Percentiles rank a stretch among this genome's conserved stretches.
These are phyloP conservation scores for Tenebrio molitor DNA, from an alignment of 1,140 invertebrate species.

Conservation along the genomic window DNA sequence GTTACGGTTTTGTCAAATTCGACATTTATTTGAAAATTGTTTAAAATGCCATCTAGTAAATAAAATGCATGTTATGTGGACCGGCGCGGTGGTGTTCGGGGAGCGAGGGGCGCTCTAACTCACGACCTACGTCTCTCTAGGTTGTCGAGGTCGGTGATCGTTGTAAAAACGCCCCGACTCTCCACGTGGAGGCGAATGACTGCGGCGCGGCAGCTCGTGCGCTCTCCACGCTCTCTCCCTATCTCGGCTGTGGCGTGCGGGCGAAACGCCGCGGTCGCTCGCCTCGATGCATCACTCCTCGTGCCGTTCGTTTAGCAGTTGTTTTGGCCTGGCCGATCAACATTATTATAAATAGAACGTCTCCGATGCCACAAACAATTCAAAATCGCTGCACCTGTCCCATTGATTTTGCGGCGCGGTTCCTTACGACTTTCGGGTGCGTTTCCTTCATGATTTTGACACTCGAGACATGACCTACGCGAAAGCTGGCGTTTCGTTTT, in stretches of 20 bases:
- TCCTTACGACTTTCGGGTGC: no score
- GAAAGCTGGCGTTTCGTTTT: constrained; percentile 34
- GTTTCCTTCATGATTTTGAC: neutral
- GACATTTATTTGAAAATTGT: neutral
- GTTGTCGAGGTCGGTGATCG: constrained; percentile 68
- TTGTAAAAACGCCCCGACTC: constrained; percentile 61
- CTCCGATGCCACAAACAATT: neutral
- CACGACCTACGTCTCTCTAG: constrained; percentile 65
- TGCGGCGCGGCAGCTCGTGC: constrained; percentile 60
- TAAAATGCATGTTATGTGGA: constrained; percentile 10
- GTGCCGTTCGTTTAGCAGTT: constrained; percentile 50
- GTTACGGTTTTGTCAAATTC: neutral
- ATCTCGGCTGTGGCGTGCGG: constrained; percentile 41
- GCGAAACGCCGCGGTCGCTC: constrained; percentile 57
- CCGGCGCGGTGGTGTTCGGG: constrained; percentile 8
- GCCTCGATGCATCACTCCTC: constrained; percentile 60
- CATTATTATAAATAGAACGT: constrained; percentile 19
- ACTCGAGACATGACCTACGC: constrained; percentile 32
- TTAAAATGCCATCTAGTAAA: constrained; percentile 3
- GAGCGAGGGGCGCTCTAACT: constrained; percentile 47
- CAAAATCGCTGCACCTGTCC: neutral
- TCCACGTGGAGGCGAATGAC: constrained; percentile 68
- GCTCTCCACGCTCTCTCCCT: constrained; percentile 46
- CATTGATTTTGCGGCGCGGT: no score
- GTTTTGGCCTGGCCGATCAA: constrained; percentile 2